phyloP scores from a whole-genome alignment of 2,888 invertebrate species.

The Dexiosoma caninum region DNA sequence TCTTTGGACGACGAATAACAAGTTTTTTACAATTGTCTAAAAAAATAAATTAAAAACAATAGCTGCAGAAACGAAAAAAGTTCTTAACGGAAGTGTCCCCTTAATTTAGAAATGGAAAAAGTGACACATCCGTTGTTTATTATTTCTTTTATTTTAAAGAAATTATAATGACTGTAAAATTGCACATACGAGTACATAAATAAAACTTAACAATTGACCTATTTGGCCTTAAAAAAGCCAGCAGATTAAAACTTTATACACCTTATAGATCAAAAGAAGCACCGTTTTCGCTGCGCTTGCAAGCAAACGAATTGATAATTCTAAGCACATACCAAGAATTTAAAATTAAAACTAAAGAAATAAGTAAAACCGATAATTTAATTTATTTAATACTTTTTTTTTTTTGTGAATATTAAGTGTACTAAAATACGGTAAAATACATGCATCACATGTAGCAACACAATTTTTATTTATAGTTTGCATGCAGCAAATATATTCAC shows the following conservation, averaged over 20 bases:
- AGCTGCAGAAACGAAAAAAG: conserved; percentile 19
- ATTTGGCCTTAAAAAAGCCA: conserved; percentile 36
- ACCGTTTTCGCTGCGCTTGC: conserved; percentile 29
- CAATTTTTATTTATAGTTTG: conserved; percentile 8
- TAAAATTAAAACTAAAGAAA: too few relatives aligned
- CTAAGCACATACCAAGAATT: conserved; percentile 18
- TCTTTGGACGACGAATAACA: neutral
- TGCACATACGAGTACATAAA: neutral
- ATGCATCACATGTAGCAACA: neutral
- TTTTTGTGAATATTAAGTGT: too few relatives aligned
- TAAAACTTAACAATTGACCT: conserved; percentile 25
- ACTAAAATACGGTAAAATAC: neutral
- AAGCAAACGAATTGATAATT: conserved; percentile 4
- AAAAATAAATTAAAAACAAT: neutral
- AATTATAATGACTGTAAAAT: neutral
- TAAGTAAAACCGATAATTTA: neutral
- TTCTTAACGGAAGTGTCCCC: conserved; percentile 47
- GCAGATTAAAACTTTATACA: conserved; percentile 6
- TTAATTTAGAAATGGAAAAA: conserved; percentile 51
- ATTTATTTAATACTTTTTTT: neutral
- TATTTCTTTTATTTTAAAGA: neutral
- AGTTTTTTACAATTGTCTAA: neutral
- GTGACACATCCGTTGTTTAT: conserved; percentile 48
- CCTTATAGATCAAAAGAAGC: conserved; percentile 6
- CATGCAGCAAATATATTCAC: conserved; percentile 1